A percentile compares a stretch with the other conserved stretches of the same genome.
phyloP scores from a whole-genome alignment of 1,140 invertebrate species.

The Drosophila melanogaster region DNA sequence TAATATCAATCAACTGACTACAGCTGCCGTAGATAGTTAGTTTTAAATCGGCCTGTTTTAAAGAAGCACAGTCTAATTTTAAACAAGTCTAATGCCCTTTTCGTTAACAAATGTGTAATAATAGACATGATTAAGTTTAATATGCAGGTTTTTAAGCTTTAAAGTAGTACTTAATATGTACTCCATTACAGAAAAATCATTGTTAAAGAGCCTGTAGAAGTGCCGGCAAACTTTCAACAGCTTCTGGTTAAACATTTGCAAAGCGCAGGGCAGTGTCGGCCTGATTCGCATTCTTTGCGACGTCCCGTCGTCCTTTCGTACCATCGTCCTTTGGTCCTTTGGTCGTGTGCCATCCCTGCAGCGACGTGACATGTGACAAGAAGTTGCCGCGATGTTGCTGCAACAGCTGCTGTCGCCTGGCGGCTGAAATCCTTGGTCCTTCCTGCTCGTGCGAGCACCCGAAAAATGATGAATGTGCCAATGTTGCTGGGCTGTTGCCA shows the following conservation, averaged over 20 bases:
- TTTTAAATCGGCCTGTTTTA: no score
- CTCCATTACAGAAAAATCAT: background rate
- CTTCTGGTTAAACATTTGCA: conserved; percentile 5
- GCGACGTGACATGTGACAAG: conserved; percentile 81
- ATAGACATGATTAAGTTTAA: no score
- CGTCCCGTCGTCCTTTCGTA: conserved; percentile 6
- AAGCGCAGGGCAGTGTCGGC: conserved; percentile 18
- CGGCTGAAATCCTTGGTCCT: conserved; percentile 39
- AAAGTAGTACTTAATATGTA: background rate
- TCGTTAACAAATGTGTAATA: no score
- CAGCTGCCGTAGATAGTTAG: no score
- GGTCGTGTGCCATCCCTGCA: conserved; percentile 6
- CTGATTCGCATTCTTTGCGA: conserved; percentile 26
- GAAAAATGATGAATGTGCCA: conserved; percentile 81
- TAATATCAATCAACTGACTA: no score
- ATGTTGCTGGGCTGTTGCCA: conserved; percentile 65
- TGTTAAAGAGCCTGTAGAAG: conserved; percentile 11
- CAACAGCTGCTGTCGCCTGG: conserved; percentile 56
- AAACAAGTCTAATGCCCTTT: no score
- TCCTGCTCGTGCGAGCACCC: conserved; percentile 20
- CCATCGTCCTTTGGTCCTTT: conserved; percentile 1
- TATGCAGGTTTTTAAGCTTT: background rate
- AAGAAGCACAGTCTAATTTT: no score
- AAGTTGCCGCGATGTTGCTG: conserved; percentile 72
- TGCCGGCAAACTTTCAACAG: conserved; percentile 20